phyloP scores from a whole-genome alignment of 2,797 vertebrate species.

The Petrocephalus schoutedeni region DNA sequence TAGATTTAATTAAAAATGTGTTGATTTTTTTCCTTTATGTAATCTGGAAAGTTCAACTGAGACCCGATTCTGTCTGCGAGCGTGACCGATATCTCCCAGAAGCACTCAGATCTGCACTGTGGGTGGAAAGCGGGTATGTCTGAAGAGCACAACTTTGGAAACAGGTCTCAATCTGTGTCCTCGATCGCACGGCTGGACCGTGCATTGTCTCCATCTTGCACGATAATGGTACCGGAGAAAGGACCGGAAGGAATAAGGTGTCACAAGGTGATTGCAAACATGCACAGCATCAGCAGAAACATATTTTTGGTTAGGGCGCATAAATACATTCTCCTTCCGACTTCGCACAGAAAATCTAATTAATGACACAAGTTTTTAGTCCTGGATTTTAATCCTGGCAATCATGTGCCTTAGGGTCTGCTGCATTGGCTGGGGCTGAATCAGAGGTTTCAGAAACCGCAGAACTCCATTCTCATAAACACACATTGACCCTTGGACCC shows the following conservation, averaged over 20 bases:
- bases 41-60: conserved; percentile 3
- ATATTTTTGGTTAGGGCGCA: conserved; percentile 12
- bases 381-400: not conserved
- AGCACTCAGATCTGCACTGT: not conserved
- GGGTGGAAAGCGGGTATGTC: not conserved
- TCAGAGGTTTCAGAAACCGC: not conserved
- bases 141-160: not conserved
- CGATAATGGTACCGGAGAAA: not conserved
- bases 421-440: not conserved
- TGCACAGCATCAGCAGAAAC: not conserved
- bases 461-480: conserved; percentile 13
- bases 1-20: not conserved
- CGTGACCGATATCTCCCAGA: not conserved
- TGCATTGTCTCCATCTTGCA: not conserved
- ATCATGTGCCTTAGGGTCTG: not conserved
- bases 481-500: not conserved
- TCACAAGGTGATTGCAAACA: not conserved
- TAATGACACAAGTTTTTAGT: conserved; percentile 3
- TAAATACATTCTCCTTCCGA: not conserved
- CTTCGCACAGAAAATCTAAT: not conserved
- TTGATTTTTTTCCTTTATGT: not conserved
- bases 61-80: not conserved
- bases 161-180: not conserved
- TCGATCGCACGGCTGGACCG: not conserved
- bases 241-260: not conserved